phyloP scores from a whole-genome alignment of 2,888 invertebrate species.

The Allolobophora icterica region DNA sequence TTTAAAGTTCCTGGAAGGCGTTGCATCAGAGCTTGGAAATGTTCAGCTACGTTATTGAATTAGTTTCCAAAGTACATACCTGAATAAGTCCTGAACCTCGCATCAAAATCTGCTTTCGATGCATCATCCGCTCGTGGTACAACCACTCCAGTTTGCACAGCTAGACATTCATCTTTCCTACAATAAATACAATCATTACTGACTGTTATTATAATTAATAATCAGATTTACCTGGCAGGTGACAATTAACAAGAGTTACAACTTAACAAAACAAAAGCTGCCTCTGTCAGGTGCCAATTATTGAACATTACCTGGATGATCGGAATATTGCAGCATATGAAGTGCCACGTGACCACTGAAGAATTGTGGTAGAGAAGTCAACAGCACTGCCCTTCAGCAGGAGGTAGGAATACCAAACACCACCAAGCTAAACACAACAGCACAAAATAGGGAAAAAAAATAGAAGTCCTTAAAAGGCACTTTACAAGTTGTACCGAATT shows the following conservation, averaged over 20 bases:
- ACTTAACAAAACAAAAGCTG: neutral
- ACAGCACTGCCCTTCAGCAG: neutral
- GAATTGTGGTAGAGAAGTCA: neutral
- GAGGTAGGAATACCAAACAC: neutral
- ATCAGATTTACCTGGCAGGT: neutral
- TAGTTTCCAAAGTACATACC: neutral
- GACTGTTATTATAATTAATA: too few relatives aligned
- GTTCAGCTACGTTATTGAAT: neutral
- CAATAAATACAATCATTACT: neutral
- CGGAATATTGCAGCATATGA: neutral
- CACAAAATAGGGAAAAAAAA: neutral
- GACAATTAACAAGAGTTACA: neutral
- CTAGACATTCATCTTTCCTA: constrained; percentile 6
- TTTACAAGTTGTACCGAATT: too few relatives aligned
- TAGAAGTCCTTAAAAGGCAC: neutral
- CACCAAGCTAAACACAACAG: neutral
- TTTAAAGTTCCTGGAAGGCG: too few relatives aligned
- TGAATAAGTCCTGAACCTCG: neutral
- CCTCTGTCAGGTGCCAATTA: neutral
- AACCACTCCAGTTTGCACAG: constrained; percentile 1
- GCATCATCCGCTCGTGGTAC: neutral
- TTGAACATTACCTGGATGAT: neutral
- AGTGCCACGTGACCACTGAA: neutral
- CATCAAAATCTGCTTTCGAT: neutral
- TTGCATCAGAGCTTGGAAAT: too few relatives aligned